A percentile compares a stretch with the other conserved stretches of the same genome.
These are phyloP conservation scores for Calidris pugnax DNA, from an alignment of 2,113 vertebrate species.

Conservation along the genomic window DNA sequence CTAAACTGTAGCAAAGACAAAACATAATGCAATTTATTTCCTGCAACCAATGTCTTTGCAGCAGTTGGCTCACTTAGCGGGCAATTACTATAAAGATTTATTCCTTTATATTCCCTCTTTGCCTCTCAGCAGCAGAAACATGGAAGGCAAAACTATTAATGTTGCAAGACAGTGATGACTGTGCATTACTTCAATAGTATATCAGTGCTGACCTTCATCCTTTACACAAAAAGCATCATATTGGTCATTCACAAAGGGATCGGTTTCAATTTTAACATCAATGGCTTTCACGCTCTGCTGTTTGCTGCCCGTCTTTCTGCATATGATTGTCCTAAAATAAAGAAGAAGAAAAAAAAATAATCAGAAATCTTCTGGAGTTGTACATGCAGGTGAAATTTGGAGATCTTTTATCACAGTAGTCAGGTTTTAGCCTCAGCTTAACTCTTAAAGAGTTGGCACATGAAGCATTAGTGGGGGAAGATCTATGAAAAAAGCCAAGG, in stretches of 20 bases:
- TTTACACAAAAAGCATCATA: conserved; percentile 88
- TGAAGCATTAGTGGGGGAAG: not conserved
- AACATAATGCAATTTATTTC: not conserved
- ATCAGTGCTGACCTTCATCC: conserved; percentile 85
- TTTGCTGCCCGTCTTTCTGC: conserved; percentile 78
- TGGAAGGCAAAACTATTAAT: not conserved
- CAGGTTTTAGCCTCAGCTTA: not conserved
- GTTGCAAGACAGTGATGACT: not conserved
- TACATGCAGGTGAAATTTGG: not conserved
- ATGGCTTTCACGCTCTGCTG: conserved; percentile 77
- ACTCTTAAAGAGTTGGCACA: not conserved
- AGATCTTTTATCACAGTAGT: not conserved
- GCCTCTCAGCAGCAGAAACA: not conserved
- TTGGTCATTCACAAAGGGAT: conserved; percentile 69
- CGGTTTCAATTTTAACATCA: conserved; percentile 83
- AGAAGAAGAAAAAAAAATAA: conserved; percentile 41
- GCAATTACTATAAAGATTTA: not conserved
- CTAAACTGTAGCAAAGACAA: conserved; percentile 10
- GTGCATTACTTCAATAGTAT: not conserved
- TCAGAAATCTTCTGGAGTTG: conserved; percentile 42
- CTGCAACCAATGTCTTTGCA: not conserved
- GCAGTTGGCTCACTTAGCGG: not conserved
- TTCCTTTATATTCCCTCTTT: not conserved
- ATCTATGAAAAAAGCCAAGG: not conserved
- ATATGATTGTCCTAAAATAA: conserved; percentile 85